Percentiles rank a stretch among this genome's conserved stretches.
These are phyloP conservation scores for Hypena proboscidalis DNA, from an alignment of 2,888 invertebrate species.

Conservation along the genomic window DNA sequence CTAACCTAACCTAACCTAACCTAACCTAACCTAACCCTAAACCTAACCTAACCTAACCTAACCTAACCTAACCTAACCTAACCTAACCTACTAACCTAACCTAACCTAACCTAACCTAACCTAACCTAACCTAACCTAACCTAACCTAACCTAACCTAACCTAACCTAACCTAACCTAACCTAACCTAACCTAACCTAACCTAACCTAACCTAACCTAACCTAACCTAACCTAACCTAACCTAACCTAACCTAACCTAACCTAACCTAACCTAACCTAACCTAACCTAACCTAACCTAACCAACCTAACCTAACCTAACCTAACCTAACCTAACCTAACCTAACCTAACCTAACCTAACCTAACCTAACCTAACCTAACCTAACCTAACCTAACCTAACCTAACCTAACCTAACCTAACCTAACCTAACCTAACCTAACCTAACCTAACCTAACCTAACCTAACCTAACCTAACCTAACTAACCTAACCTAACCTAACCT, in stretches of 20 bases:
- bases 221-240: constrained; percentile 25
- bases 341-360: constrained; percentile 8
- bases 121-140: constrained; percentile 34
- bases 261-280: constrained; percentile 13
- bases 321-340: neutral
- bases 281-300: too few species aligned
- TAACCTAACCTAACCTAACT: constrained; percentile 10
- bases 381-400: constrained; percentile 16
- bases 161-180: constrained; percentile 34
- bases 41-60: constrained; percentile 31
- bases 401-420: constrained; percentile 12
- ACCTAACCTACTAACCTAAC: too few species aligned
- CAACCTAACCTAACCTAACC: neutral
- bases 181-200: constrained; percentile 32
- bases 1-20: constrained; percentile 36
- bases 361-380: constrained; percentile 22
- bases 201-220: constrained; percentile 32
- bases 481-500: constrained; percentile 11
- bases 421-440: constrained; percentile 16
- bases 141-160: constrained; percentile 37
- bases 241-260: constrained; percentile 15
- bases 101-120: constrained; percentile 34
- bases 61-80: constrained; percentile 34
- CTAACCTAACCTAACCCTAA: constrained; percentile 33
- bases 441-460: constrained; percentile 17